Evolutionary conservation across 2,113 vertebrate genomes (phyloP), one percentile per base, ranked within the genome.

Genomic region (Hippocampus abdominalis): DNA sequence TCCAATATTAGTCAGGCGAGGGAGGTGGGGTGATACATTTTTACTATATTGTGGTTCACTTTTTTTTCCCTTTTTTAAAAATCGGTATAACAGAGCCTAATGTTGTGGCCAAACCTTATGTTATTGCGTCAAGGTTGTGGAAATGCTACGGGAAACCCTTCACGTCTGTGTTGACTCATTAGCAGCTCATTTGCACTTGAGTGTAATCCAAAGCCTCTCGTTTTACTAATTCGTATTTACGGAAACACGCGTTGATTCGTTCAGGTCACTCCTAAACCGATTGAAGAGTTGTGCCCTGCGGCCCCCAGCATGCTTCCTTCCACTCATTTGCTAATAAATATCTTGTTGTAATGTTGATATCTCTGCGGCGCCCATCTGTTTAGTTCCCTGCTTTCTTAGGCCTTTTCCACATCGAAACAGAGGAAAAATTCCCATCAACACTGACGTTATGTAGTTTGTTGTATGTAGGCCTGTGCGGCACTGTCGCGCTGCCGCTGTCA

Each of bases 261-360:
- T 76, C 39, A 40, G 40, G 8, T 70, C 66, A 51, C 29, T 69
- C 59, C 12, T 25, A 40, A 71, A 70, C 39, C 57, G 46, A 64
- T 79, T 32, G 39, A 29, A 29, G 40, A 44, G 29, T 74, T 73
- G 68, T 78, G 70, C 68, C 84, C 69, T 53, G 68, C 57, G 75
- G 74, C 72, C 40, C 18, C 16, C 29, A 29, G 51, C 15, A 39
- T 53, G 40, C 48, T 27, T 71, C 40, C 73, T 78, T 71, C 66
- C 66, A 74, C 68, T 68, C 76, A 79, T 27, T 72, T 73, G 23
- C 64, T 71, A 62, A 13, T 25, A 48, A 44, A 64, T 53, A 36
- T 39, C 10, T 10, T 23, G 36, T 8, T 40, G 56, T 65, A 11
- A 71, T 64, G 27, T 49, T 13, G 36, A 69, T 76, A 70, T 57